These are phyloP conservation scores for Pheucticus melanocephalus DNA, from an alignment of 2,113 vertebrate species.

Conservation along the genomic window DNA sequence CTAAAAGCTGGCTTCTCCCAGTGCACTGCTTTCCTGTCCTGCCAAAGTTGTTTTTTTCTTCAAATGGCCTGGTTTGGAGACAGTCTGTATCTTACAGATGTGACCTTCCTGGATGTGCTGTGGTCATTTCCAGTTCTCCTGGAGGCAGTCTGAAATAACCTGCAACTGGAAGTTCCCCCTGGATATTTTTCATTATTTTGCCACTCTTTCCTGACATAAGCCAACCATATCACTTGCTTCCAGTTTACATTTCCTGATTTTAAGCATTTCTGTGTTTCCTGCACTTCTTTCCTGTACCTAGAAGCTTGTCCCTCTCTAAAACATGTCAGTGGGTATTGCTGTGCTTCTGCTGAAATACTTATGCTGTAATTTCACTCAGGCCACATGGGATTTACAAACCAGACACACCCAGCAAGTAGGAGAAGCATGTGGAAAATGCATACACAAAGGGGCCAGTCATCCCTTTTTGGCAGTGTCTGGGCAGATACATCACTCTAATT, in stretches of 20 bases:
- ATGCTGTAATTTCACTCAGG: not conserved
- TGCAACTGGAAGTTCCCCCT: not conserved
- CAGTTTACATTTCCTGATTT: not conserved
- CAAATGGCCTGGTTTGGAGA: not conserved
- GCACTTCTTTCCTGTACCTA: not conserved
- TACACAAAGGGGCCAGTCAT: conserved; percentile 37
- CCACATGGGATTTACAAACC: not conserved
- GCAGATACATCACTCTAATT: conserved; percentile 20
- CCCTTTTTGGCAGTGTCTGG: not conserved
- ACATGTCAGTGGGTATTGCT: not conserved
- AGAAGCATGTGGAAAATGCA: conserved; percentile 48
- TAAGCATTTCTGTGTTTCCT: not conserved
- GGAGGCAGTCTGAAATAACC: not conserved
- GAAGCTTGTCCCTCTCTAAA: not conserved
- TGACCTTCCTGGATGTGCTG: not conserved
- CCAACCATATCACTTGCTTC: not conserved
- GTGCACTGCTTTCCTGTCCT: not conserved
- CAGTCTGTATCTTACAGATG: not conserved
- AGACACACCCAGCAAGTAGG: conserved; percentile 44
- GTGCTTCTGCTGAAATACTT: not conserved
- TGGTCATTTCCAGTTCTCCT: not conserved
- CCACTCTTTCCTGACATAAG: not conserved
- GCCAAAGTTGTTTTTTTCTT: not conserved
- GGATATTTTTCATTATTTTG: not conserved
- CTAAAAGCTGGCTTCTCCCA: not conserved